A percentile compares a stretch with the other conserved stretches of the same genome.
Evolutionary conservation across 1,140 invertebrate species (phyloP).

Genomic region (Lasioglossum albipes): DNA sequence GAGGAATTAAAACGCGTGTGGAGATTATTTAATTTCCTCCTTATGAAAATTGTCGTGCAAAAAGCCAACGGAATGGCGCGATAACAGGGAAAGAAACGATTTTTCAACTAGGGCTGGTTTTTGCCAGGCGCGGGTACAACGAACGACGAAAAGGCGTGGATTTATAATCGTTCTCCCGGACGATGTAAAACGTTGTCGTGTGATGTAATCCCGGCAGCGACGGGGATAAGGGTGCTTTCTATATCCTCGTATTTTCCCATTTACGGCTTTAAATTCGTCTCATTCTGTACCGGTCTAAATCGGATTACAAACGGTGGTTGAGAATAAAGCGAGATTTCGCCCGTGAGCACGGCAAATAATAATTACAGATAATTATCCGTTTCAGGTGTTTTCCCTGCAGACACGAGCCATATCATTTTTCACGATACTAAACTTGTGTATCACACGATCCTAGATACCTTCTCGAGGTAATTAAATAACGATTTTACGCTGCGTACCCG

Average conservation of each 20-base stretch:
- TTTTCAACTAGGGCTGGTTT: not conserved
- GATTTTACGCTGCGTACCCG: too few species aligned
- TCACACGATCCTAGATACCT: too few species aligned
- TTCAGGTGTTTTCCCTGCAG: not conserved
- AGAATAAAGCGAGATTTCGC: constrained; percentile 28
- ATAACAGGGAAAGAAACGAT: not conserved
- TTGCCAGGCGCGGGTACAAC: not conserved
- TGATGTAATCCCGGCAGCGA: constrained; percentile 33
- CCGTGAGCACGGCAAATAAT: constrained; percentile 17
- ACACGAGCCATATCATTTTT: not conserved
- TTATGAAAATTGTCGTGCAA: not conserved
- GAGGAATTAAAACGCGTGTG: too few species aligned
- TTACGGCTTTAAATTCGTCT: constrained; percentile 46
- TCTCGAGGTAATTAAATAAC: too few species aligned
- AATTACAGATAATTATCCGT: constrained; percentile 27
- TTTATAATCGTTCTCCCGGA: constrained; percentile 29
- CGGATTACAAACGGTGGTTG: constrained; percentile 30
- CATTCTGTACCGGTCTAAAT: constrained; percentile 9
- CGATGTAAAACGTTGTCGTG: constrained; percentile 28
- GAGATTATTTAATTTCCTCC: too few species aligned
- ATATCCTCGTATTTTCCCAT: constrained; percentile 35
- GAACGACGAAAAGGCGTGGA: constrained; percentile 8
- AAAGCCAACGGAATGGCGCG: not conserved
- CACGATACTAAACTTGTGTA: too few species aligned
- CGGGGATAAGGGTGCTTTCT: constrained; percentile 22